Conservation (phyloP, 1,140 invertebrate species). For the Pachyrhynchus sulphureomaculatus region DNA sequence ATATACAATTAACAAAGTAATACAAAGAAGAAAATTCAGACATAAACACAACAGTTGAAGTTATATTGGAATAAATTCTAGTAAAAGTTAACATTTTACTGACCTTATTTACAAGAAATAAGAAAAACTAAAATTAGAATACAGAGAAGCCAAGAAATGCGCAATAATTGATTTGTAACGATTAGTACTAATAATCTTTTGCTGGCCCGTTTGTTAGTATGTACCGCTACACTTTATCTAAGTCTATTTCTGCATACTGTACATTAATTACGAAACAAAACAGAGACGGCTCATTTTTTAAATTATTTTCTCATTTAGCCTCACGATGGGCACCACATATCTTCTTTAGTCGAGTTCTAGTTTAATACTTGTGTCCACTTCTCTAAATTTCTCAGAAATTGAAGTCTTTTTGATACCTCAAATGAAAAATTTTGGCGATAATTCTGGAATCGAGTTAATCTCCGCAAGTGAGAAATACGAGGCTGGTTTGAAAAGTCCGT, state of each 20-base stretch:
- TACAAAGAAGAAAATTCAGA: too few relatives aligned
- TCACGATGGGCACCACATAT: too few relatives aligned
- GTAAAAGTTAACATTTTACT: background rate
- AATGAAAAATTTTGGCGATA: too few relatives aligned
- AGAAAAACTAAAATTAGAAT: slow-evolving; percentile 22
- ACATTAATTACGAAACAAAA: slow-evolving; percentile 1
- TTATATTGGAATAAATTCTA: background rate
- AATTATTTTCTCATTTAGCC: too few relatives aligned
- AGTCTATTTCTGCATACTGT: slow-evolving; percentile 29
- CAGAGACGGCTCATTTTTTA: background rate
- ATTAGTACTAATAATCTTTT: slow-evolving; percentile 15
- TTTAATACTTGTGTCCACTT: too few relatives aligned
- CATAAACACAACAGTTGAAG: background rate
- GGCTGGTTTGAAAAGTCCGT: too few relatives aligned
- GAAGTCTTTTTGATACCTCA: too few relatives aligned
- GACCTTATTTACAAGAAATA: background rate
- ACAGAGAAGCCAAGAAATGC: background rate
- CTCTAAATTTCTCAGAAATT: too few relatives aligned
- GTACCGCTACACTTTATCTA: slow-evolving; percentile 35
- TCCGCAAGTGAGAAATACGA: too few relatives aligned
- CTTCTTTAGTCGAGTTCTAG: too few relatives aligned
- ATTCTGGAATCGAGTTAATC: too few relatives aligned
- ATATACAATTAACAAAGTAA: too few relatives aligned
- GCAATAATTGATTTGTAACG: slow-evolving; percentile 15
- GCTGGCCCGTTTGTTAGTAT: slow-evolving; percentile 29